Evolutionary conservation across 2,797 vertebrate genomes (phyloP).

Genomic region (Tolypeutes matacus): DNA sequence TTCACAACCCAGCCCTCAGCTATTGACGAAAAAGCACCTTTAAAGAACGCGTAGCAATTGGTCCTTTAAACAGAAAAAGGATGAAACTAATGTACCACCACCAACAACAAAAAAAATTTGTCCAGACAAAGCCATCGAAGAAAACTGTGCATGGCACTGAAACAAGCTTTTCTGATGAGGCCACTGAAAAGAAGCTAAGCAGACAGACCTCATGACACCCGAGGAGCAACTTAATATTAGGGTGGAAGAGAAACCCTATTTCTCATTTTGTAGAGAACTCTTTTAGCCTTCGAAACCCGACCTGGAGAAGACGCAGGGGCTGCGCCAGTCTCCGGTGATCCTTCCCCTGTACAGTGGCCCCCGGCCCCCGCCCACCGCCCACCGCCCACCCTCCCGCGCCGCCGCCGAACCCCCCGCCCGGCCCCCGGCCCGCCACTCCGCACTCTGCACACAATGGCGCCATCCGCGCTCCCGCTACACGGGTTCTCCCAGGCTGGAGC

Average conservation of each 20-base stretch:
- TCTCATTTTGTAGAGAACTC: not conserved
- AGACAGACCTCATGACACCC: not conserved
- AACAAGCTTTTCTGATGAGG: not conserved
- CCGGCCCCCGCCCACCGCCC: not conserved
- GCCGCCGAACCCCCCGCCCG: not conserved
- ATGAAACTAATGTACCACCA: not conserved
- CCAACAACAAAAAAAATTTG: not conserved
- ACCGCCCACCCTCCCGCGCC: not conserved
- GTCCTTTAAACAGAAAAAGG: not conserved
- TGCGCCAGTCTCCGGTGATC: not conserved
- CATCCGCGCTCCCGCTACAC: conserved; percentile 68
- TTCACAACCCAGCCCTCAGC: not conserved
- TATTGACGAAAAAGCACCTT: not conserved
- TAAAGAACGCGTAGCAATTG: not conserved
- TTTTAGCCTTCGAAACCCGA: not conserved
- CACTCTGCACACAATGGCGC: conserved; percentile 83
- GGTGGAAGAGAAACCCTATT: not conserved
- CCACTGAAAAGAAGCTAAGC: not conserved
- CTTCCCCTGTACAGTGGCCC: not conserved
- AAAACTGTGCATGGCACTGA: not conserved
- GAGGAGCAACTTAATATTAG: not conserved
- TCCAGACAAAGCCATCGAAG: conserved; percentile 72
- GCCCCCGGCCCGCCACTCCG: not conserved
- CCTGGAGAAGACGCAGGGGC: not conserved
- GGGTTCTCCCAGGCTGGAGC: conserved; percentile 35